Conservation (phyloP, 2,888 invertebrate species). For the Eulithis testata region DNA sequence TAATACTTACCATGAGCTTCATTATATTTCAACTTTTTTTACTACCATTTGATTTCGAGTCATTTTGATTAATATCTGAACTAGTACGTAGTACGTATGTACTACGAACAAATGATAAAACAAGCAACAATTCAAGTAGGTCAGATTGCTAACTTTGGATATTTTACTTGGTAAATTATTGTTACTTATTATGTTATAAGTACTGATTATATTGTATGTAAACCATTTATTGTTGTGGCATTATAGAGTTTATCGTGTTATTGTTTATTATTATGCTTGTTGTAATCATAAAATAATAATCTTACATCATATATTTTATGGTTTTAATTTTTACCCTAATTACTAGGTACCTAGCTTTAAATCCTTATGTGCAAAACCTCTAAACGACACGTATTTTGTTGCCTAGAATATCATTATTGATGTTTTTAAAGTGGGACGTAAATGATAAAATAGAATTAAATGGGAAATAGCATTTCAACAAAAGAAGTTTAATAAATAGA, state of each 20-base stretch:
- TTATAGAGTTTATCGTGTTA: constrained; percentile 41
- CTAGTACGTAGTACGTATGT: too few species aligned
- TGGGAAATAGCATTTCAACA: constrained; percentile 70
- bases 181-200: constrained; percentile 8
- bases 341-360: too few species aligned
- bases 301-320: constrained; percentile 21
- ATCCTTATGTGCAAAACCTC: too few species aligned
- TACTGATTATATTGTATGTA: constrained; percentile 4
- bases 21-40: too few species aligned
- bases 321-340: background rate
- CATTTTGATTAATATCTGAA: too few species aligned
- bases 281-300: constrained; percentile 45
- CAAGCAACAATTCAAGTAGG: too few species aligned
- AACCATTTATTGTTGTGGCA: constrained; percentile 23
- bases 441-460: constrained; percentile 49
- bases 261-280: constrained; percentile 50
- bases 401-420: too few species aligned
- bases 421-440: background rate
- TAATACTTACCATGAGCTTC: too few species aligned
- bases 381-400: too few species aligned
- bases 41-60: too few species aligned
- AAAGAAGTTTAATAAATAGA: constrained; percentile 82
- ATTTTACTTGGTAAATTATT: constrained; percentile 4
- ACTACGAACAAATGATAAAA: too few species aligned
- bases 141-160: too few species aligned